Evolutionary conservation across 2,797 vertebrate genomes (phyloP).

Genomic region (Peromyscus aztecus): DNA sequence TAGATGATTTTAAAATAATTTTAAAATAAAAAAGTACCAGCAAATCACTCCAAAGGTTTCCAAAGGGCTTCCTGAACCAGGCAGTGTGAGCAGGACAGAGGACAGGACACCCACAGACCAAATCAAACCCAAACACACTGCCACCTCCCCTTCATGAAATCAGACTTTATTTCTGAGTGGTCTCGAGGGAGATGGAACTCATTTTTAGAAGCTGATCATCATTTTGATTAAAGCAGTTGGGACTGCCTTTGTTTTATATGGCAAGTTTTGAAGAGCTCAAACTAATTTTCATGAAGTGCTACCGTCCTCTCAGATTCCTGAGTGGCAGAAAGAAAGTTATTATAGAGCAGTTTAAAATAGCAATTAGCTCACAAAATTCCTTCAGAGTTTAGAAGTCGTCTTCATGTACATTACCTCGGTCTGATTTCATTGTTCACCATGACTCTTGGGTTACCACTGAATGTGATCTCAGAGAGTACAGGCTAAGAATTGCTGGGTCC

Average conservation of each 20-base stretch:
- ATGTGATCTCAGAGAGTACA: not conserved
- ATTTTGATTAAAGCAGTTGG: slow-evolving; percentile 78
- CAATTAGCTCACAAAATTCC: slow-evolving; percentile 70
- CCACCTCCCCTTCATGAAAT: slow-evolving; percentile 59
- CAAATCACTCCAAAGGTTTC: not conserved
- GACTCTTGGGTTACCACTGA: not conserved
- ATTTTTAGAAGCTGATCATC: slow-evolving; percentile 78
- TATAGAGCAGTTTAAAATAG: slow-evolving; percentile 70
- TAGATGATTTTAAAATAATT: slow-evolving; percentile 20
- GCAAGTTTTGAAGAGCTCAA: slow-evolving; percentile 78
- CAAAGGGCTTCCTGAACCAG: not conserved
- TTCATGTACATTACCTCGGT: not conserved
- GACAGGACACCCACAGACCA: not conserved
- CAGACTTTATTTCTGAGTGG: slow-evolving; percentile 67
- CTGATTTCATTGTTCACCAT: not conserved
- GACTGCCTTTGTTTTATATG: slow-evolving; percentile 77
- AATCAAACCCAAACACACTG: slow-evolving; percentile 38
- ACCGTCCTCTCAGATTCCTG: slow-evolving; percentile 65
- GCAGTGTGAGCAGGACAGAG: not conserved
- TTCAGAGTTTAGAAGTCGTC: slow-evolving; percentile 19
- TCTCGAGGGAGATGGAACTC: slow-evolving; percentile 60
- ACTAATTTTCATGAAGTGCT: slow-evolving; percentile 78
- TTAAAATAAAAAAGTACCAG: not conserved
- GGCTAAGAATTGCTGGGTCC: not conserved
- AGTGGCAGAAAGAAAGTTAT: slow-evolving; percentile 76